Percentiles rank a stretch among this genome's conserved stretches.
Conservation (phyloP, 2,113 vertebrate species). For the Pteropus alecto region DNA sequence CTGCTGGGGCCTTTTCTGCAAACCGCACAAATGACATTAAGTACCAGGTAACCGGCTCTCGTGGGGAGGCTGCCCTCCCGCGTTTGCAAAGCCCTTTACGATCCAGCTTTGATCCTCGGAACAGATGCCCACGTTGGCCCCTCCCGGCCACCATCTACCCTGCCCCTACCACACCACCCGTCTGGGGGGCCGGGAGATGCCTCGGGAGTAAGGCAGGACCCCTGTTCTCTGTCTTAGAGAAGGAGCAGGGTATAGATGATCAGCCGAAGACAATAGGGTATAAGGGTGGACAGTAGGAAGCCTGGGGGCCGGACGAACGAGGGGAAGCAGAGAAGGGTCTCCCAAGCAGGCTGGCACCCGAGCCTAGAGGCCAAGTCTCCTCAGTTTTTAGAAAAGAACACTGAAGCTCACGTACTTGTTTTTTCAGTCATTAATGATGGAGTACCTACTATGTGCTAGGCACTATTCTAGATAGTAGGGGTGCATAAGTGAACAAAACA, state of each 20-base stretch:
- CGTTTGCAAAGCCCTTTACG: no score
- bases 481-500: not conserved
- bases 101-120: accelerated
- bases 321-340: not conserved
- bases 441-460: not conserved
- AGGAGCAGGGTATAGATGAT: not conserved
- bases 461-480: not conserved
- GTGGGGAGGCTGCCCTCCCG: accelerated
- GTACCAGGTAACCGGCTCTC: not conserved
- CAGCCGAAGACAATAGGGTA: not conserved
- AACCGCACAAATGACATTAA: not conserved
- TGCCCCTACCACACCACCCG: accelerated
- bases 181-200: not conserved
- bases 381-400: not conserved
- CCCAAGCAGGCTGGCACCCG: not conserved
- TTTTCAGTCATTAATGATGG: accelerated
- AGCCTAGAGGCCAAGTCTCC: not conserved
- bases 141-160: accelerated
- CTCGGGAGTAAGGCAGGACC: accelerated
- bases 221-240: not conserved
- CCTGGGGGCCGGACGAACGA: accelerated
- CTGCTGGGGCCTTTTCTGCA: not conserved
- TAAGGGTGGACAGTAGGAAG: not conserved
- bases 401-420: not conserved
- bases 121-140: accelerated